Conservation (phyloP, 2,113 vertebrate genomes). For the Meles meles region DNA sequence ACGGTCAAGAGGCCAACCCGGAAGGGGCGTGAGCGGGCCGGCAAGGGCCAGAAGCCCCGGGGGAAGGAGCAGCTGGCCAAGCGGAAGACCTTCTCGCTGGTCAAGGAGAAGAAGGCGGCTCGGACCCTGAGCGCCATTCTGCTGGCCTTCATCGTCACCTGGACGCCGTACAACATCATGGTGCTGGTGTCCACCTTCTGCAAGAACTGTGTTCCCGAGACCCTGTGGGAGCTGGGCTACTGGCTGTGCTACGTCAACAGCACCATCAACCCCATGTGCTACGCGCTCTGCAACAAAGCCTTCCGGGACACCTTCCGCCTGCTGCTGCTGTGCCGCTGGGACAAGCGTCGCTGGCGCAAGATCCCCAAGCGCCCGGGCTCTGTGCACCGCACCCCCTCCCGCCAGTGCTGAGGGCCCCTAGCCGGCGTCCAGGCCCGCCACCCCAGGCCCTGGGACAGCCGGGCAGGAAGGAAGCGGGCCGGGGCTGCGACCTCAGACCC, state of each 20-base stretch:
- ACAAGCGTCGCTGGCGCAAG: slow-evolving; percentile 77
- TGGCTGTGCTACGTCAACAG: slow-evolving; percentile 90
- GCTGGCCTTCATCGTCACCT: slow-evolving; percentile 87
- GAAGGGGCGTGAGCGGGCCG: slow-evolving; percentile 49
- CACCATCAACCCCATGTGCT: slow-evolving; percentile 88
- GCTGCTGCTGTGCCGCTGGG: slow-evolving; percentile 83
- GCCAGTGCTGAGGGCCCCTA: slow-evolving; percentile 54
- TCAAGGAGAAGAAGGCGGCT: slow-evolving; percentile 87
- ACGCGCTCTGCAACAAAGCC: slow-evolving; percentile 86
- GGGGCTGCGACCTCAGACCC: background rate
- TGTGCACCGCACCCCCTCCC: slow-evolving; percentile 67
- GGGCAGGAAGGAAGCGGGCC: background rate
- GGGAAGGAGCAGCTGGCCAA: slow-evolving; percentile 74
- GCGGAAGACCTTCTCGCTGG: slow-evolving; percentile 80
- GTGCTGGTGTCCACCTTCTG: slow-evolving; percentile 87
- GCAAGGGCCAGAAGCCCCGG: slow-evolving; percentile 63
- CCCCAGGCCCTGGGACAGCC: background rate
- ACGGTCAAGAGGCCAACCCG: slow-evolving; percentile 69
- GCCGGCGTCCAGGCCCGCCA: background rate
- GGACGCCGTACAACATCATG: slow-evolving; percentile 90
- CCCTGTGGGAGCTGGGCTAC: slow-evolving; percentile 87
- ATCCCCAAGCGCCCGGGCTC: slow-evolving; percentile 67
- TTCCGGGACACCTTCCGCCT: slow-evolving; percentile 87
- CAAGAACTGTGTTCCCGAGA: slow-evolving; percentile 80
- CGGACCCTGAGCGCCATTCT: slow-evolving; percentile 86